Evolutionary conservation across 2,797 vertebrate genomes (phyloP).

Genomic region (Decapterus maruadsi): DNA sequence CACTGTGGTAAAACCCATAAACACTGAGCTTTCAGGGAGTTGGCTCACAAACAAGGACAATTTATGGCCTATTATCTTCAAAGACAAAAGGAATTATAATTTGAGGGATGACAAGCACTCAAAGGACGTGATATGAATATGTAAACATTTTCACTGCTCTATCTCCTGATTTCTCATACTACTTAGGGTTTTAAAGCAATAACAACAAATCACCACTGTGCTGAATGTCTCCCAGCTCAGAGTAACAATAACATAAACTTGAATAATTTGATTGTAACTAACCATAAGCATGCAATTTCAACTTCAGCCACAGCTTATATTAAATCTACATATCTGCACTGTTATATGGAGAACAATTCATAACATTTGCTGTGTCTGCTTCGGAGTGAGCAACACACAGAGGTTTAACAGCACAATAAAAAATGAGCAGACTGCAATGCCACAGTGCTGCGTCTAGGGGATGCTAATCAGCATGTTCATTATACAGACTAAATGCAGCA

Average conservation of each 20-base stretch:
- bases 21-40: conserved; percentile 81
- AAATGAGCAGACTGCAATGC: conserved; percentile 72
- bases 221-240: conserved; percentile 54
- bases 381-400: conserved; percentile 32
- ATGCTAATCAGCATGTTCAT: conserved; percentile 81
- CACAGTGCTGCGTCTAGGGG: conserved; percentile 78
- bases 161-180: conserved; percentile 64
- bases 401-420: conserved; percentile 39
- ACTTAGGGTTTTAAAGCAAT: conserved; percentile 71
- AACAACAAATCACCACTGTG: conserved; percentile 69
- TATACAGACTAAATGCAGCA: conserved; percentile 57
- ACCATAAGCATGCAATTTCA: conserved; percentile 56
- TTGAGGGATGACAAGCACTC: conserved; percentile 83
- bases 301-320: conserved; percentile 43
- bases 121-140: conserved; percentile 82
- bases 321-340: conserved; percentile 53
- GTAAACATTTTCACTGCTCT: conserved; percentile 70
- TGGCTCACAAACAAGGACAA: conserved; percentile 86
- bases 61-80: conserved; percentile 86
- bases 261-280: conserved; percentile 70
- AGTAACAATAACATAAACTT: conserved; percentile 63
- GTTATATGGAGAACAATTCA: conserved; percentile 42
- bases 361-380: conserved; percentile 36
- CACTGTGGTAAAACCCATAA: conserved; percentile 80
- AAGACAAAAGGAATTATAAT: conserved; percentile 86